A percentile compares a stretch with the other conserved stretches of the same genome.
Evolutionary conservation across 2,797 vertebrate genomes (phyloP).

Genomic region (Betta splendens): DNA sequence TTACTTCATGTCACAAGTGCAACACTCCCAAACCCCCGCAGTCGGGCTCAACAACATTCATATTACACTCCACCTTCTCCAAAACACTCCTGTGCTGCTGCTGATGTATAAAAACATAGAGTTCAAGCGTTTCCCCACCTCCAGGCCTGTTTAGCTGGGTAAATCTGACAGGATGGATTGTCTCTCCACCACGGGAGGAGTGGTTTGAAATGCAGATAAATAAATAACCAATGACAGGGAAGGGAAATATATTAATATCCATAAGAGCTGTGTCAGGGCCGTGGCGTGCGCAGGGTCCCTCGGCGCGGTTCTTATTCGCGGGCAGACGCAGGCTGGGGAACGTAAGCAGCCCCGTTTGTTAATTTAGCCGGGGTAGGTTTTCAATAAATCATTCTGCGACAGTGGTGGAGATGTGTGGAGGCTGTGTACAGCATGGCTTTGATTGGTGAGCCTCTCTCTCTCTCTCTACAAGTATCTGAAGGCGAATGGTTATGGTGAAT

Average conservation of each 20-base stretch:
- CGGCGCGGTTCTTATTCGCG: constrained; percentile 57
- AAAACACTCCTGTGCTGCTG: constrained; percentile 37
- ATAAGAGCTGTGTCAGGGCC: constrained; percentile 54
- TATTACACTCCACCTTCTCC: constrained; percentile 41
- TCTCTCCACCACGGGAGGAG: constrained; percentile 60
- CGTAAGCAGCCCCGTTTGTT: constrained; percentile 28
- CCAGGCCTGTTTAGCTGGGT: constrained; percentile 57
- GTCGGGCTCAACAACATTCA: constrained; percentile 37
- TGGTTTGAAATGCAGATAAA: constrained; percentile 53
- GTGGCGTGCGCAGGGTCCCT: constrained; percentile 56
- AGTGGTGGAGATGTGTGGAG: neutral
- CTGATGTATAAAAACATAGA: constrained; percentile 11
- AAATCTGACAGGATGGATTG: constrained; percentile 69
- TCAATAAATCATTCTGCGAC: constrained; percentile 56
- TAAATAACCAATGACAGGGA: constrained; percentile 66
- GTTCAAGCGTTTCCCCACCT: neutral
- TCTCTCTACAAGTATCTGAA: too few species aligned
- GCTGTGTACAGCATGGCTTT: too few species aligned
- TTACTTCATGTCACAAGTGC: constrained; percentile 22
- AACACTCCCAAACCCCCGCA: constrained; percentile 24
- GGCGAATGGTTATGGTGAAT: too few species aligned
- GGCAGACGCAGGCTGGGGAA: constrained; percentile 20
- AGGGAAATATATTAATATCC: constrained; percentile 68
- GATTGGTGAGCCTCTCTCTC: too few species aligned
- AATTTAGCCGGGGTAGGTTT: constrained; percentile 46